Evolutionary conservation across 1,140 invertebrate species (phyloP), one percentile per base, ranked within the genome.

Genomic region (Calosoma granatense): DNA sequence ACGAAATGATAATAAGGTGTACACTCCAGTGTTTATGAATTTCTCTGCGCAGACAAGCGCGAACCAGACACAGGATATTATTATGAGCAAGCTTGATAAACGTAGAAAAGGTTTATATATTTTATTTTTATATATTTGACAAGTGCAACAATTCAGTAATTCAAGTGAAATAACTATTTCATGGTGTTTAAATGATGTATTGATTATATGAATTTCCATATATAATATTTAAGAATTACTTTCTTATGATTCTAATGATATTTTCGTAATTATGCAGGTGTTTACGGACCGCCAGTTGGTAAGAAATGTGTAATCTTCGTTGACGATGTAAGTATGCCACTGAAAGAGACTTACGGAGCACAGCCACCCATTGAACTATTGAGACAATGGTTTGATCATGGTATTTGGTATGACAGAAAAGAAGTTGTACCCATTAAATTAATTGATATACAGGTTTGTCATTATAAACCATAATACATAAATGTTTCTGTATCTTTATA

Each of bases 31-130:
- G 2, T 85, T 94, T 57, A 86, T 97, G 59, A 94, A 89, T 64
- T 97, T 97, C 72, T 96, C 93, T 0, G 92, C 92, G 0, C 91
- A 96, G 77, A 96, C 94, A 0, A 89, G 87, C 20, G 90, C 93
- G 12, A 94, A 90, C 75, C 88, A 92, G 71, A 94, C 91, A 0
- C 94, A 97, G 75, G 90, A 95, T 67, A 92, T 96, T 51, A 92
- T 98, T 51, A 95, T 97, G 92, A 86, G 84, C 14, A 96, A 95
- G 72, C 72, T 97, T 55, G 93, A 97, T 70, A 96, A 94, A 71
- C 79, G 94, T 57, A 80, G 91, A 56, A 96, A 96, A 79, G 93
- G 81, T 77, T 56, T 20, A 26, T 4, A 51, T 11, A n/a, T n/a
- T n/a, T n/a, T n/a, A n/a, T n/a, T n/a, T n/a, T n/a, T n/a, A 59